Evolutionary conservation across 1,140 invertebrate species (phyloP).

Genomic region (Caenorhabditis elegans): DNA sequence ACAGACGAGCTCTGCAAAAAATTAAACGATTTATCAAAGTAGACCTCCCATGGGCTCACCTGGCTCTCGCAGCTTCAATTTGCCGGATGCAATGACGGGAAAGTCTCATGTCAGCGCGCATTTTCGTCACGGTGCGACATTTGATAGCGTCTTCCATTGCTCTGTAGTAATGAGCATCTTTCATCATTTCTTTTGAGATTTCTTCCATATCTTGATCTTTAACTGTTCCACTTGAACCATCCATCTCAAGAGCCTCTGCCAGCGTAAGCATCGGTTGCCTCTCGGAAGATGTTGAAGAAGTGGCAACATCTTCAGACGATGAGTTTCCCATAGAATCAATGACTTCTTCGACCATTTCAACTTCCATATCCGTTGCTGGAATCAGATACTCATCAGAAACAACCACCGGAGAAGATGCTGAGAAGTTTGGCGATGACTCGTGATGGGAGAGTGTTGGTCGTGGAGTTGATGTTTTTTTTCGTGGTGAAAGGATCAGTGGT

Average conservation of each 20-base stretch:
- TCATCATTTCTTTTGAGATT: not conserved
- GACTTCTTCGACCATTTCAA: not conserved
- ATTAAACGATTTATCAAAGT: not conserved
- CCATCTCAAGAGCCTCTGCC: not conserved
- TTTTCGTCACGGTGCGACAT: not conserved
- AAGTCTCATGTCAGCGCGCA: not conserved
- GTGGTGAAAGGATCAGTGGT: not conserved
- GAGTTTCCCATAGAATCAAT: not conserved
- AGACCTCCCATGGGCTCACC: not conserved
- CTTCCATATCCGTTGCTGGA: not conserved
- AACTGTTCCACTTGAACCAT: not conserved
- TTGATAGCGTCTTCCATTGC: not conserved
- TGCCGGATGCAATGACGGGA: not conserved
- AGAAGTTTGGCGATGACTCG: not conserved
- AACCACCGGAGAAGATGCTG: not conserved
- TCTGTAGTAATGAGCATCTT: not conserved
- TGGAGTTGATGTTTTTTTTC: not conserved
- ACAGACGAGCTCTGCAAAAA: slow-evolving; percentile 12
- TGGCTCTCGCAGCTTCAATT: not conserved
- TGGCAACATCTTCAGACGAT: too few species aligned
- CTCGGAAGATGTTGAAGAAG: not conserved
- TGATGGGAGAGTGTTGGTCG: not conserved
- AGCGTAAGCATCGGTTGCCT: not conserved
- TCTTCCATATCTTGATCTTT: slow-evolving; percentile 18
- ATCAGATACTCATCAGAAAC: not conserved